Evolutionary conservation across 2,113 vertebrate species (phyloP).

Genomic region (Silurus glanis): DNA sequence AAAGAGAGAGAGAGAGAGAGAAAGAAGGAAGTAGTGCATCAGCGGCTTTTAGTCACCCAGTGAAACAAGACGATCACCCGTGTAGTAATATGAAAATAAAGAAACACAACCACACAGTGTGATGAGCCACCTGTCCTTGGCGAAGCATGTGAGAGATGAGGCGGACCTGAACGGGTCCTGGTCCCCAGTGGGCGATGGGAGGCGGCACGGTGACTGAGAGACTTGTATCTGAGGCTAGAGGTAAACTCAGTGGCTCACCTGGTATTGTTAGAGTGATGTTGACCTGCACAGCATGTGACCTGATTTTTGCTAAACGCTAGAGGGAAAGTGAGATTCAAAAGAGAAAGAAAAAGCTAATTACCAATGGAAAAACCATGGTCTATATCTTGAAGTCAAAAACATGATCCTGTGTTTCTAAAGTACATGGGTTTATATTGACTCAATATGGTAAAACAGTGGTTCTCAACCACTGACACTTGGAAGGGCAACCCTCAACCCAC

Average conservation of each 20-base stretch:
- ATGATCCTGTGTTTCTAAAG: neutral
- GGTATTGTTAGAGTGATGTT: constrained; percentile 80
- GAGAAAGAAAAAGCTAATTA: neutral
- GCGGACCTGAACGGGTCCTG: constrained; percentile 77
- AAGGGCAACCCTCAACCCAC: neutral
- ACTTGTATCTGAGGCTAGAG: constrained; percentile 76
- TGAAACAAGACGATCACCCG: neutral
- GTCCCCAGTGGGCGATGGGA: constrained; percentile 83
- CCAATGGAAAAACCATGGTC: neutral
- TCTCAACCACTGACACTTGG: neutral
- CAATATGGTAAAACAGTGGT: neutral
- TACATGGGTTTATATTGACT: neutral
- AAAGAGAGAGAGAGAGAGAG: neutral
- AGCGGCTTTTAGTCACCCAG: neutral
- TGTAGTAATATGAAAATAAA: neutral
- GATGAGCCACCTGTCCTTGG: constrained; percentile 78
- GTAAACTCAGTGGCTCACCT: constrained; percentile 74
- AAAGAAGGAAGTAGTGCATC: neutral
- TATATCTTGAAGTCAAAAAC: neutral
- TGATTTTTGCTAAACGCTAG: constrained; percentile 80
- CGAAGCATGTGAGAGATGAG: constrained; percentile 83
- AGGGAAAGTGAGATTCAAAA: neutral
- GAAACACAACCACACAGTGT: neutral
- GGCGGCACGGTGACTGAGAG: constrained; percentile 74
- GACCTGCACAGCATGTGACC: constrained; percentile 77